Evolutionary conservation across 2,797 vertebrate species (phyloP), one percentile per base, ranked within the genome.

Genomic region (Enteromius thamalakanensis): DNA sequence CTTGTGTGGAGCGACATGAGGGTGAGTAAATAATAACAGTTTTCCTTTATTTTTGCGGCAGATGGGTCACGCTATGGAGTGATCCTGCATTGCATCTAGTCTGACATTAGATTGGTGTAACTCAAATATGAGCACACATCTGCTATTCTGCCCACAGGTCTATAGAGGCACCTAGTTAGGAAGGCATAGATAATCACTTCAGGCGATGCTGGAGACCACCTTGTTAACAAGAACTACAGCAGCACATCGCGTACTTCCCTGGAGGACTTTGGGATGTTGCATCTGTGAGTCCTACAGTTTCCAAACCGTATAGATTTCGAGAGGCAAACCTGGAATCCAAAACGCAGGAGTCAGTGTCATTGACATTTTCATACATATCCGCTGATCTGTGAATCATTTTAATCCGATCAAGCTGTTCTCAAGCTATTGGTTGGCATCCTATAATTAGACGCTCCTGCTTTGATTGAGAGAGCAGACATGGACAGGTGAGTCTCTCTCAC

Each of bases 401-500:
- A 83, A 83, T 78, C 51, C 2, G 40, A 78, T 70, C 81, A 83
- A 83, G 75, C 74, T 83, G 74, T 78, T 78, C 65, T 70, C 19
- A 65, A 19, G 75, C 75, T 83, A 77, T 71, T 23, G 51, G 75
- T 71, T 14, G 15, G 65, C 55, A 23, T 71, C 40, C 40, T 78
- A 26, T 70, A 77, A 83, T 83, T 77, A 77, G 67, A 79, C 40
- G 58, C 62, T 71, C 67, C 17, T 76, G 67, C 55, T 32, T 74
- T 83, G 79, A 88, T 76, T 82, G 68, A 81, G 71, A 84, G 71
- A 80, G 42, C 77, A 45, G 47, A 65, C 68, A 76, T 77, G 81
- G 69, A 85, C 87, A 88, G 86, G 87, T 88, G 87, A 84, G 85
- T 62, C 81, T 65, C 82, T 70, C 69, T 83, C 87, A 83, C 85